Percentiles rank a stretch among this genome's conserved stretches.
phyloP scores from a whole-genome alignment of 2,113 vertebrate genomes.

The Benitochromis conjunctus region DNA sequence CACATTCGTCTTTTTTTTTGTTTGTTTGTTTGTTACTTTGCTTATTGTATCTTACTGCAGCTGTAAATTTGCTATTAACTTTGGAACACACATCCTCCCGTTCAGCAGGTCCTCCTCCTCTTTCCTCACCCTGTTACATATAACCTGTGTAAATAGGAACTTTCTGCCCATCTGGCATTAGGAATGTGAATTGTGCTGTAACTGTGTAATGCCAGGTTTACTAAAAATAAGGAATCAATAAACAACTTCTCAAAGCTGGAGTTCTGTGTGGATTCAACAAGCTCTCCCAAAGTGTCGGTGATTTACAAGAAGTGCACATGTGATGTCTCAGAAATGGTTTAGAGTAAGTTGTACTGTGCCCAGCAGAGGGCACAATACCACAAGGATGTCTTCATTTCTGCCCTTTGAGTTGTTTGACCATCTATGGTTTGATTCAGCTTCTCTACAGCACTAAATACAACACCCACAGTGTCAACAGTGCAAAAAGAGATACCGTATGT shows the following conservation, averaged over 20 bases:
- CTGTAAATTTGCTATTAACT: constrained; percentile 23
- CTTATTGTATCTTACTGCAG: constrained; percentile 35
- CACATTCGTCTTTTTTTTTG: background rate
- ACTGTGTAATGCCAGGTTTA: constrained; percentile 65
- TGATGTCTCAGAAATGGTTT: background rate
- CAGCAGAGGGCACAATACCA: constrained; percentile 54
- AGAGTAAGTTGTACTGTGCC: background rate
- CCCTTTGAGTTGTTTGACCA: constrained; percentile 39
- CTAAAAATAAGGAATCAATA: constrained; percentile 57
- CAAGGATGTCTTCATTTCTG: constrained; percentile 9
- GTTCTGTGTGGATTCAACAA: background rate
- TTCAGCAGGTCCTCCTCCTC: background rate
- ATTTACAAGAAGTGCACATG: background rate
- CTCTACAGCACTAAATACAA: constrained; percentile 5
- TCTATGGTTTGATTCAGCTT: constrained; percentile 50
- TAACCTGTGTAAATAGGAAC: constrained; percentile 55
- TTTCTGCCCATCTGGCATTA: constrained; percentile 48
- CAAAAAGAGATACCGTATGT: background rate
- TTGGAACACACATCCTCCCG: background rate
- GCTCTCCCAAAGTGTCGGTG: background rate
- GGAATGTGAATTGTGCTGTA: constrained; percentile 72
- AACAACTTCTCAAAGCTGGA: constrained; percentile 35
- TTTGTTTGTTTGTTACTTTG: constrained; percentile 1
- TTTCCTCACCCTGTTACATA: background rate
- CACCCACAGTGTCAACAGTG: background rate